Evolutionary conservation across 2,113 vertebrate species (phyloP).

Genomic region (Amphiprion percula): DNA sequence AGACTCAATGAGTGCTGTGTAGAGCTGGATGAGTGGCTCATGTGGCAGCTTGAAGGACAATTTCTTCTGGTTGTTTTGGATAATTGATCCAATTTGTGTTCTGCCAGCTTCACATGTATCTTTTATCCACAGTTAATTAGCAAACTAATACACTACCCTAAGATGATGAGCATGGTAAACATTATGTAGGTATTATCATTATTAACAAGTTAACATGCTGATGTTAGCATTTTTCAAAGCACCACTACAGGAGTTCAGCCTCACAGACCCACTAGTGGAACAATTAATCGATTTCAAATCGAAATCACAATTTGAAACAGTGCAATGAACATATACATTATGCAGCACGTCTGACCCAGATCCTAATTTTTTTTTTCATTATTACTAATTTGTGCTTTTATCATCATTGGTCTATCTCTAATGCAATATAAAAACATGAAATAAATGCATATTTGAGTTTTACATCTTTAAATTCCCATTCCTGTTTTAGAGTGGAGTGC

Average conservation of each 20-base stretch:
- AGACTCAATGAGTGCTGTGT: background rate
- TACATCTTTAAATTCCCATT: too few relatives aligned
- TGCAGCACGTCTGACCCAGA: too few relatives aligned
- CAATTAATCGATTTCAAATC: too few relatives aligned
- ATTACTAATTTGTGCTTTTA: too few relatives aligned
- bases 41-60: background rate
- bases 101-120: background rate
- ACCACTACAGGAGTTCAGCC: background rate
- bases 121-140: background rate
- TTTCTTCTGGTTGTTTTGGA: conserved; percentile 2
- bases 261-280: background rate
- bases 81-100: background rate
- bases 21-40: background rate
- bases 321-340: too few relatives aligned
- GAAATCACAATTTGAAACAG: too few relatives aligned
- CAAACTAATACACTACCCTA: background rate
- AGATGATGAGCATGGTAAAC: background rate
- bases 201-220: background rate
- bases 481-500: too few relatives aligned
- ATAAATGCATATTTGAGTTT: too few relatives aligned
- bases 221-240: conserved; percentile 1
- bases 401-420: too few relatives aligned
- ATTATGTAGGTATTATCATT: background rate
- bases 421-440: too few relatives aligned
- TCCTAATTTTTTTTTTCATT: too few relatives aligned